Base-by-base conservation (phyloP, 2,113 vertebrate species). In the Amphiprion percula region DNA sequence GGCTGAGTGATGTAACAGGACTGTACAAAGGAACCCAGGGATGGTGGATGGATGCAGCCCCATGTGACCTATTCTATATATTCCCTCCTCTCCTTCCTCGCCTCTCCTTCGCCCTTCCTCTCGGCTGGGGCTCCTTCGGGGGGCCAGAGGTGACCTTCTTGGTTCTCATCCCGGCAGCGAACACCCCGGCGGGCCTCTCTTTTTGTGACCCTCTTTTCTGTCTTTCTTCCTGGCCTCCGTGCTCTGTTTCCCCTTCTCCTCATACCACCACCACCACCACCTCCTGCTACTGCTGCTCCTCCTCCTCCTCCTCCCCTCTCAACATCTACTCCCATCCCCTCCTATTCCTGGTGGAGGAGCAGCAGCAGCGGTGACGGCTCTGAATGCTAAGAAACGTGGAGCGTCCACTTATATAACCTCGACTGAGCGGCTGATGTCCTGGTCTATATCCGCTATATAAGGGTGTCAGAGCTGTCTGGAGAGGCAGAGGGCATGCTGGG, bases 381-480 rank as follows among this genome's bases (percentile, higher is more conserved):
- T 69, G 72, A 87, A 80, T 68, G 83, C 85, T 85, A 61, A 47
- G 82, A 90, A 87, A 90, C 78, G 73, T 76, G 52, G 77, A 80
- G 86, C 80, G 80, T 86, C 79, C 78, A 82, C 87, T 95, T 92
- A 93, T 90, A 84, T 94, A 94, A 95, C 88, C 76, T 55, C 30
- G 53, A 58, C 83, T 49, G 72, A 82, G 85, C 87, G 88, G 90
- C 90, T 89, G 87, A 91, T 88, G 91, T 88, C 83, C 82, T 64
- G 74, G 60, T 81, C 90, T 78, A 77, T 83, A 78, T 92, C 87
- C 79, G 89, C 84, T 73, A 80, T 85, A 78, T 86, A 84, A 89
- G 91, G 90, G 92, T 93, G 92, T 92, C 88, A 92, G 83, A 88
- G 82, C 68, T 80, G 89, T 84, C 83, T 86, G 58, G 83, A 84